Base-by-base conservation (phyloP, 1,140 invertebrate genomes). In the Habropoda laboriosa region DNA sequence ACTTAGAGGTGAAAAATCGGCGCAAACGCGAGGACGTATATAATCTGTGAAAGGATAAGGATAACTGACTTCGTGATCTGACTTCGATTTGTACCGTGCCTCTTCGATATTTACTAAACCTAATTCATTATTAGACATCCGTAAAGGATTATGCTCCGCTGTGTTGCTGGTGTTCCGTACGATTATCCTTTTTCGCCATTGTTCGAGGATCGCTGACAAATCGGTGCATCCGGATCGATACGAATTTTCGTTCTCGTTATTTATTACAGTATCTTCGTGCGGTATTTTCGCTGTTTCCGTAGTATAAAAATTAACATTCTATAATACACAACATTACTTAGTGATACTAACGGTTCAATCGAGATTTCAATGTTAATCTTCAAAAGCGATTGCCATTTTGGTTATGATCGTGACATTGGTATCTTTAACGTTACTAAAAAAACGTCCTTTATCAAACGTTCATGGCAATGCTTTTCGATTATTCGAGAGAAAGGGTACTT, bases 271-370 rank as follows among this genome's bases (percentile, higher is more conserved):
- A 61, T 61, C 35, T 38, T 40, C 55, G 18, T 38, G 30, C 10
- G 21, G 27, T 57, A 6, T 30, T 42, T 35, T 51, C 45, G 67
- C 53, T 77, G 66, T 71, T 77, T 58, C 53, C 66, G 66, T 71
- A 30, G 75, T 60, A 71, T 71, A 71, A 71, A 78, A 78, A 78
- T 78, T 71, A 71, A 71, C 75, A 61, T 57, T 78, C 75, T 78
- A 61, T 71, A 78, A 78, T 78, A 75, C 16, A 75, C 55, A 78
- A 71, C 10, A 40, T 78, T 42, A 64, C 64, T 61, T 61, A 78
- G 21, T 71, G 42, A 78, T 21, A 30, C 30, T 45, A 55, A 27
- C 24, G 24, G 40, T 40, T 12, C 30, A 27, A 67, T 7, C 40
- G 16, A 38, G 21, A 42, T 4, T 5, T 0, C 13, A 16, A 35